These are phyloP conservation scores for Ctenosaura bakeri DNA, from an alignment of 2,797 vertebrate species.

Conservation along the genomic window DNA sequence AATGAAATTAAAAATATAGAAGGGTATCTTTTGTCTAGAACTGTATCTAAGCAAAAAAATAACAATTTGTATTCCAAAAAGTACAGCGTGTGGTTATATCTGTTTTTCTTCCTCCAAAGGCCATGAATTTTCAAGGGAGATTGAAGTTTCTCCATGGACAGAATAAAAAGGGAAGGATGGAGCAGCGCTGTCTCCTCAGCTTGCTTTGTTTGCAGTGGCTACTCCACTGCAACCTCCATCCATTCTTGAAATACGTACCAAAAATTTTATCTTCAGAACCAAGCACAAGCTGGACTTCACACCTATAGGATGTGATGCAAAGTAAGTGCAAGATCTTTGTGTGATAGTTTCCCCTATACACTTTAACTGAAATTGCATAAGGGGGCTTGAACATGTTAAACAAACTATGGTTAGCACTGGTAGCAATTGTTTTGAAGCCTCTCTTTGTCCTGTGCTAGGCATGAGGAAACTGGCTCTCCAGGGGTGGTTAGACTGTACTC, in stretches of 20 bases:
- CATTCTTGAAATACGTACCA: slow-evolving; percentile 88
- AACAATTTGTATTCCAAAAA: background rate
- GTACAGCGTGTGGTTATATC: background rate
- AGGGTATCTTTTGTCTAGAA: background rate
- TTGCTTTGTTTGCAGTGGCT: slow-evolving; percentile 87
- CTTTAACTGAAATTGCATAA: background rate
- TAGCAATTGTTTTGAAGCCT: background rate
- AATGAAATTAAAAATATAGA: background rate
- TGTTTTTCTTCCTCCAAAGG: slow-evolving; percentile 74
- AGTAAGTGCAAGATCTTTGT: slow-evolving; percentile 76
- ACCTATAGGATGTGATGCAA: slow-evolving; percentile 86
- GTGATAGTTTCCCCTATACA: background rate
- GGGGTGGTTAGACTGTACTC: background rate
- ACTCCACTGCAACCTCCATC: slow-evolving; percentile 87
- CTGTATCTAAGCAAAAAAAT: background rate
- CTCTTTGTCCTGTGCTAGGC: background rate
- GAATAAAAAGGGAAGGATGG: slow-evolving; percentile 86
- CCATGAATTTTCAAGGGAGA: slow-evolving; percentile 88
- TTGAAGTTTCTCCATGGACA: slow-evolving; percentile 89
- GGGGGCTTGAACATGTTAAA: background rate
- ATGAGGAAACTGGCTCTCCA: too few species aligned
- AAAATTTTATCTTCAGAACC: slow-evolving; percentile 89
- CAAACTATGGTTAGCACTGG: background rate
- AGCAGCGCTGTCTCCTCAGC: slow-evolving; percentile 80
- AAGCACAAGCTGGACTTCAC: slow-evolving; percentile 91